phyloP scores from a whole-genome alignment of 2,888 invertebrate genomes.

The Ophioninae sp. region DNA sequence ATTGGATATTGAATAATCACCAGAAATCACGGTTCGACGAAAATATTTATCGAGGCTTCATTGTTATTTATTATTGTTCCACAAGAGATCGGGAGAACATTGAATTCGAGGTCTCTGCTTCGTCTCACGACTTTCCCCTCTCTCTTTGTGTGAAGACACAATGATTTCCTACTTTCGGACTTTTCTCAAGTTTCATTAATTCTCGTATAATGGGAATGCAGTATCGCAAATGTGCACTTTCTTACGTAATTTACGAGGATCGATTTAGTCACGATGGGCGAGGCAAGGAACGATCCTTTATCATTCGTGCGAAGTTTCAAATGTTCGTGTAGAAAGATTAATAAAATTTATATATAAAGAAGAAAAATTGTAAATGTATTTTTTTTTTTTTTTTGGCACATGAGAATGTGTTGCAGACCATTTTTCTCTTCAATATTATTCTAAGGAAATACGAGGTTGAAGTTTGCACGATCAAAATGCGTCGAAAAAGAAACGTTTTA shows the following conservation, averaged over 20 bases:
- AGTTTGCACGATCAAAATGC: too few species aligned
- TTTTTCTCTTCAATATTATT: slow-evolving; percentile 75
- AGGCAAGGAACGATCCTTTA: slow-evolving; percentile 39
- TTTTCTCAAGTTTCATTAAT: slow-evolving; percentile 34
- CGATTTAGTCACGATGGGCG: slow-evolving; percentile 48
- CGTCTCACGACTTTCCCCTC: slow-evolving; percentile 20
- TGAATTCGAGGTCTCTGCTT: slow-evolving; percentile 9
- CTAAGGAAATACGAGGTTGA: slow-evolving; percentile 6
- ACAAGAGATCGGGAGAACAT: slow-evolving; percentile 6
- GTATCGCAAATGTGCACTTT: slow-evolving; percentile 15
- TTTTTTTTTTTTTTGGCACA: slow-evolving; percentile 72
- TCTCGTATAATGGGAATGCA: slow-evolving; percentile 14
- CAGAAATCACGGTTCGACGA: slow-evolving; percentile 28
- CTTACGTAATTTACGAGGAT: slow-evolving; percentile 29
- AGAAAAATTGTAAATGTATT: slow-evolving; percentile 5
- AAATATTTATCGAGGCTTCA: background rate
- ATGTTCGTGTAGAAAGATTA: slow-evolving; percentile 29
- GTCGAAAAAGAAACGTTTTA: too few species aligned
- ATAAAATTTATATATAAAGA: slow-evolving; percentile 70
- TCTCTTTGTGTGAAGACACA: slow-evolving; percentile 8
- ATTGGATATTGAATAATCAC: slow-evolving; percentile 30
- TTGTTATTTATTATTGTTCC: slow-evolving; percentile 21
- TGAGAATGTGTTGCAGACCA: slow-evolving; percentile 80
- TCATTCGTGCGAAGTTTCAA: slow-evolving; percentile 48
- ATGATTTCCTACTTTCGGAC: slow-evolving; percentile 37